Base-by-base conservation (phyloP, 2,797 vertebrate genomes). In the Adrianichthys oophorus region DNA sequence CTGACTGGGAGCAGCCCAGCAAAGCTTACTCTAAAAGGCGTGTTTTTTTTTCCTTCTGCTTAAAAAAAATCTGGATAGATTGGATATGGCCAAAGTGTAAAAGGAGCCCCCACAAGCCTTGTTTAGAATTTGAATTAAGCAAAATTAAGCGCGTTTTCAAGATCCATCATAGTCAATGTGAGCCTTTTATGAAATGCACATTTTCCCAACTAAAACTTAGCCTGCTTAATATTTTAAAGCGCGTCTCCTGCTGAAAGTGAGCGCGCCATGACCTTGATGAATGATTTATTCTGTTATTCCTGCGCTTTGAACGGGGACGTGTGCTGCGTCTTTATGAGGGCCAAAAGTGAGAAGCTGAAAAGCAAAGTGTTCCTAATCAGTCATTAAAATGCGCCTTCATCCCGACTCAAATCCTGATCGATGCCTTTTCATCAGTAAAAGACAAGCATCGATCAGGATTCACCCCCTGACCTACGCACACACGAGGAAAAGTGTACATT, bases 401-500 rank as follows among this genome's bases (percentile, higher is more conserved):
- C 58, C 29, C 37, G 40, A 45, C 41, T 15, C 16, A 2, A 17
- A 43, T 42, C 26, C 55, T 45, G 52, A 44, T 54, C 19, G 24
- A 42, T 19, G 41, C 56, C 52, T 65, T 54, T 56, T 66, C 52
- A 49, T 59, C 45, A 21, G 45, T 43, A 53, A 5, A 53, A 59
- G 62, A 78, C 84, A 77, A 70, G n/a, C 12, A 47, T 47, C 45
- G 24, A 81, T 85, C 19, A 40, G 5, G 51, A 57, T 62, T 61
- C 62, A 72, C 61, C 70, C 44, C 40, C 10, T 83, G 80, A 87
- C 78, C 81, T 45, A 2, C 59, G 13, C n/a, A 44, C 69, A 63
- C 52, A 48, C 24, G 37, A 60, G 66, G 66, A 67, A 66, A 77
- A 86, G 82, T 74, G 16, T 73, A 3, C 56, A 58, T 58, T 46